Conservation (phyloP, 2,888 invertebrate species). For the Thyatira batis region DNA sequence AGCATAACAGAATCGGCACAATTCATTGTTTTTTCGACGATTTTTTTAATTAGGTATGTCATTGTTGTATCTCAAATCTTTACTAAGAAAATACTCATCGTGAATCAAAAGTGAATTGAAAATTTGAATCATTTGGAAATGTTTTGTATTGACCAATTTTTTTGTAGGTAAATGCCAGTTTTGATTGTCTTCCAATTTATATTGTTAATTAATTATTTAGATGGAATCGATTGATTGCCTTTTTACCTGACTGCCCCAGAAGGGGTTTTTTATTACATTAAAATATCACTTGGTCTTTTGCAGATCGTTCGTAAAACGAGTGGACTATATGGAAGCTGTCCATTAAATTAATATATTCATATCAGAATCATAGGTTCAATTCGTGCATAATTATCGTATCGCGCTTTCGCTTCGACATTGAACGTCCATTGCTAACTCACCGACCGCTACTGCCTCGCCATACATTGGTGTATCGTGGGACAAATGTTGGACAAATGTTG, state of each 20-base stretch:
- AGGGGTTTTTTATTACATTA: too few species aligned
- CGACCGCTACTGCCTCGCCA: slow-evolving; percentile 42
- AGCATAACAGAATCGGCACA: too few species aligned
- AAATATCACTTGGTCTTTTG: too few species aligned
- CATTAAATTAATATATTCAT: slow-evolving; percentile 22
- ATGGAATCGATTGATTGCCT: not conserved
- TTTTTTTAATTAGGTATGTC: not conserved
- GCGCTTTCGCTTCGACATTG: not conserved
- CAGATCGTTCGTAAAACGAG: not conserved
- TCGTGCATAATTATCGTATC: not conserved
- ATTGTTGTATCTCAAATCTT: not conserved
- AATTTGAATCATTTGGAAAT: not conserved
- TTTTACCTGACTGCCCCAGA: too few species aligned
- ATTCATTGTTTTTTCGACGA: too few species aligned
- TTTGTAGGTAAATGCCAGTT: slow-evolving; percentile 31
- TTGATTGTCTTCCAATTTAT: slow-evolving; percentile 43
- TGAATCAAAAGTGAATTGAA: not conserved
- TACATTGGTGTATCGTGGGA: slow-evolving; percentile 12
- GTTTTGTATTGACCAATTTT: slow-evolving; percentile 44
- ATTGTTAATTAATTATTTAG: not conserved
- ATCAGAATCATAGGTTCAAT: slow-evolving; percentile 10
- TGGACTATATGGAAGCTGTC: slow-evolving; percentile 10
- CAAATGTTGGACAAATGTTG: slow-evolving; percentile 30
- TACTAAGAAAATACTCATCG: not conserved
- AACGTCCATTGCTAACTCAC: slow-evolving; percentile 44